Evolutionary conservation across 2,797 vertebrate species (phyloP), one percentile per base, ranked within the genome.

Genomic region (Acanthurus lineatus): DNA sequence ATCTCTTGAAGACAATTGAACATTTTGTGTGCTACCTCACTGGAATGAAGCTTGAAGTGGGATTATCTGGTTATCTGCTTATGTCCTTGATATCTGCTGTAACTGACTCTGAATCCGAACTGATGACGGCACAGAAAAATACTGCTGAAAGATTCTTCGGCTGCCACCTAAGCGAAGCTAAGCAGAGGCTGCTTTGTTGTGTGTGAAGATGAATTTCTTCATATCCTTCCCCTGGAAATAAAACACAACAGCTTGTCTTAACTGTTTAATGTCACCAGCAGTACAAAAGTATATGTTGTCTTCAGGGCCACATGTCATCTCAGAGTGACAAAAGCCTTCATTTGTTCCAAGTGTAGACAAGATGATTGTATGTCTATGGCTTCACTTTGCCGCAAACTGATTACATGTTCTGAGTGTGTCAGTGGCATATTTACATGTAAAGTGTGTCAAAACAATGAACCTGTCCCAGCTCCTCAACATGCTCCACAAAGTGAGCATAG

Each of bases 11-110:
- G 81, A 93, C 87, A 88, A 86, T 75, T 80, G 77, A 91, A 87
- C 82, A 81, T 83, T 84, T 91, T 87, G 69, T 85, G 71, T 78
- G 73, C 81, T 72, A 79, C 88, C 83, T 84, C 73, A 70, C 75
- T 35, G 22, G 85, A 86, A 91, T 78, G 77, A 75, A 79, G 82
- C 86, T 84, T 90, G 71, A 86, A 89, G 89, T 85, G 60, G 84
- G 90, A 91, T 90, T 89, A 92, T 90, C 73, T 83, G 76, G 86
- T 87, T 84, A 86, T 90, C 88, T 88, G 53, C 68, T 81, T 76
- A 76, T 86, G 76, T 70, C 66, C 75, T 82, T 82, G 70, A 84
- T 86, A 86, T 88, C 83, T 76, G 64, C 69, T 61, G 51, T 76
- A 68, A 80, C 77, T 78, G 71, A 77, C 71, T 85, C 73, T 62